Base-by-base conservation (phyloP, 2,113 vertebrate genomes). In the Lipophrys pholis region DNA sequence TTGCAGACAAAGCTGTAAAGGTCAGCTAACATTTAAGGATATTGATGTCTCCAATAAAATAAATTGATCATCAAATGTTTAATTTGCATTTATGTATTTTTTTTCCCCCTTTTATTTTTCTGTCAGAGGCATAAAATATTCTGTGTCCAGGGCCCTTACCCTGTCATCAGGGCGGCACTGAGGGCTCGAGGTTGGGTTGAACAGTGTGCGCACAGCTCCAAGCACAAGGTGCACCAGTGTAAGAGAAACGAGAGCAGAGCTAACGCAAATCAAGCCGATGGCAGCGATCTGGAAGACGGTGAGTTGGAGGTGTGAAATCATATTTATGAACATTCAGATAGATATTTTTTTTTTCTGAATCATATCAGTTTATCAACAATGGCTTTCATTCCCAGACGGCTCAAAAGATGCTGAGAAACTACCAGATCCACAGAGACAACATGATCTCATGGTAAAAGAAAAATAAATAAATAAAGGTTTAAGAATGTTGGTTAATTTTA, bases 111-210 rank as follows among this genome's bases (percentile, higher is more conserved):
- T 59, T 83, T n/a, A 35, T 45, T 41, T 40, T 80, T 39, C 17
- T 12, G 7, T 60, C 66, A 97, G 96, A 93, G 95, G 82, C 95
- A 92, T 82, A 98, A 94, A 83, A 93, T 96, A 65, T 99, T 98
- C 38, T 89, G 80, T 0, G 80, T 97, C 71, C 93, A 94, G 42
- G 96, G 96, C 15, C 92, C 90, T 3, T 97, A 96, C 78, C 95
- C 97, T 0, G 64, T 97, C 46, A 94, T 98, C 74, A 94, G 96
- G 52, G 89, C 74, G 8, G 91, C 93, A 43, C 84, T 98, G 71
- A 87, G 85, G 15, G 92, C 78, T 7, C 90, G 95, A 59, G 96
- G 96, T 64, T 98, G 96, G 95, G 94, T 97, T 66, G 96, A 99
- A 66, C 95, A 86, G 38, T 93, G 91, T 53, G 38, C 89, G 9